Percentiles rank a stretch among this genome's conserved stretches.
phyloP scores from a whole-genome alignment of 2,888 invertebrate species.

The Rhyacophila evoluta region DNA sequence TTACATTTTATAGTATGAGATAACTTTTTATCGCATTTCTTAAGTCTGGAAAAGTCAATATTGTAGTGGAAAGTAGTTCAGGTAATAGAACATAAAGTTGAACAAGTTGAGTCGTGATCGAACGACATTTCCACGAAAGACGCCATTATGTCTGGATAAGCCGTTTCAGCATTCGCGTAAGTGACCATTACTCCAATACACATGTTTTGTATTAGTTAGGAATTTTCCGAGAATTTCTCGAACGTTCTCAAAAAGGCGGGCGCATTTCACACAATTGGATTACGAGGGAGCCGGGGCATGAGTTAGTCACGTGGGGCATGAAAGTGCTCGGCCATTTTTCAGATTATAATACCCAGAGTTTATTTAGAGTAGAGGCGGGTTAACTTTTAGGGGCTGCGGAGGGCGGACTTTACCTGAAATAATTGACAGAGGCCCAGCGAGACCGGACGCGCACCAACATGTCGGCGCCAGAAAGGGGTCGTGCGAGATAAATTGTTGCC shows the following conservation, averaged over 20 bases:
- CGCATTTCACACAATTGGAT: constrained; percentile 24
- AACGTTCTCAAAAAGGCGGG: constrained; percentile 7
- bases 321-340: constrained; percentile 10
- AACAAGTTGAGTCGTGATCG: not conserved
- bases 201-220: not conserved
- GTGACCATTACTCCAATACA: not conserved
- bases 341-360: constrained; percentile 12
- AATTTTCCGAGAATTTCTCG: constrained; percentile 11
- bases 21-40: no score
- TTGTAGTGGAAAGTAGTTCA: not conserved
- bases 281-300: not conserved
- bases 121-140: not conserved
- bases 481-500: no score
- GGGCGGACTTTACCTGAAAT: no score
- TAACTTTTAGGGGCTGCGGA: no score
- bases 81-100: not conserved
- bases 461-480: no score
- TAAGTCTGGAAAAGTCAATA: not conserved
- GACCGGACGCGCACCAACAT: no score
- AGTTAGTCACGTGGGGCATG: not conserved
- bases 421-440: no score
- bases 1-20: no score
- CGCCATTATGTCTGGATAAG: not conserved
- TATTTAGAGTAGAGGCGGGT: not conserved
- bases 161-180: constrained; percentile 1